Conservation (phyloP, 1,140 invertebrate genomes). For the Ruditapes philippinarum region DNA sequence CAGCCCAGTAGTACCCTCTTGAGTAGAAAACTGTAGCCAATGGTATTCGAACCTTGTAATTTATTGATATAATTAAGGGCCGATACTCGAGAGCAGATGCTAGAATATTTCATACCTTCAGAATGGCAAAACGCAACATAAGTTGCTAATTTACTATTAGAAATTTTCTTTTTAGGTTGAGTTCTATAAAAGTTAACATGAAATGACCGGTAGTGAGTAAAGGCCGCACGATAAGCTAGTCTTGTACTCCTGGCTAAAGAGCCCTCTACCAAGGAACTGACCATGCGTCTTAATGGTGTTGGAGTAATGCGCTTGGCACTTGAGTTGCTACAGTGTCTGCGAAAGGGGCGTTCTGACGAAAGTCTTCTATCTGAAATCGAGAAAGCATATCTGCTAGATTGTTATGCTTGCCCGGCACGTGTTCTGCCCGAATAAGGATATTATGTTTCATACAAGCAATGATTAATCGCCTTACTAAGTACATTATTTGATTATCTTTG, state of each 20-base stretch:
- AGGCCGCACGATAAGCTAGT: not conserved
- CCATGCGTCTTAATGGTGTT: not conserved
- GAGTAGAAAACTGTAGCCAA: too few species aligned
- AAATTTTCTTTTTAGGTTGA: not conserved
- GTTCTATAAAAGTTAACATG: not conserved
- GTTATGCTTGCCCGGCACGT: conserved; percentile 55
- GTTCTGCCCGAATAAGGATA: conserved; percentile 40
- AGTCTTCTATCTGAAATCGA: conserved; percentile 58
- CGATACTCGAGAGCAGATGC: not conserved
- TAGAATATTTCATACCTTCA: not conserved
- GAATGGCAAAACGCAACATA: not conserved
- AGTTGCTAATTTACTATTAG: not conserved
- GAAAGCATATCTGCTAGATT: conserved; percentile 55
- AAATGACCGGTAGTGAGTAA: not conserved
- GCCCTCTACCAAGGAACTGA: not conserved
- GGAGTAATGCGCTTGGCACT: not conserved
- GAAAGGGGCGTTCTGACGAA: not conserved
- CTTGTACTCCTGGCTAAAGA: not conserved
- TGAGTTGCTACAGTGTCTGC: conserved; percentile 2
- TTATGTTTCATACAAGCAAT: conserved; percentile 51
- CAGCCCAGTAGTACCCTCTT: too few species aligned
- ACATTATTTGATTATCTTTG: conserved; percentile 48
- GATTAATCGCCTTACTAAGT: conserved; percentile 58
- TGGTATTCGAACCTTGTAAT: too few species aligned
- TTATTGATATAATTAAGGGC: too few species aligned